phyloP scores from a whole-genome alignment of 1,140 invertebrate genomes.

The Zeugodacus cucurbitae region DNA sequence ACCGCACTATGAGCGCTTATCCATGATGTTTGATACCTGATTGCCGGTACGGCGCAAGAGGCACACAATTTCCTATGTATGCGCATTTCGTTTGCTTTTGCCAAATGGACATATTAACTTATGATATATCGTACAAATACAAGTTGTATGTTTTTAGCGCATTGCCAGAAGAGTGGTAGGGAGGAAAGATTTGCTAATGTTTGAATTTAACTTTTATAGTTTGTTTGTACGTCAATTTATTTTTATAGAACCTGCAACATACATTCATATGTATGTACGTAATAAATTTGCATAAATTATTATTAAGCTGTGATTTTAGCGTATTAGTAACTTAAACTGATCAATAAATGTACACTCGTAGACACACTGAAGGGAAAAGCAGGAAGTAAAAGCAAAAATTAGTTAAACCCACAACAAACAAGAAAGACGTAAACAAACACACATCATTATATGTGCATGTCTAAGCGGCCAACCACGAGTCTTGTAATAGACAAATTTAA shows the following conservation, averaged over 20 bases:
- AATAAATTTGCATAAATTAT: not conserved
- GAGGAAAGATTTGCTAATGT: not conserved
- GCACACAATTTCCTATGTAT: not conserved
- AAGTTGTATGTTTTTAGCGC: not conserved
- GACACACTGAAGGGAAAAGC: not conserved
- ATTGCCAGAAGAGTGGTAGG: not conserved
- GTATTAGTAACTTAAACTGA: not conserved
- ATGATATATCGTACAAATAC: not conserved
- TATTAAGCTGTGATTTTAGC: not conserved
- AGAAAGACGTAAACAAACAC: not conserved
- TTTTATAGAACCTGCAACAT: not conserved
- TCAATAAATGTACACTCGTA: not conserved
- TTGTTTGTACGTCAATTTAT: not conserved
- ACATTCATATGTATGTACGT: not conserved
- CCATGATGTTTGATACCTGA: not conserved
- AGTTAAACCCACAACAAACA: not conserved
- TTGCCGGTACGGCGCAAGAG: not conserved
- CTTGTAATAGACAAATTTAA: not conserved
- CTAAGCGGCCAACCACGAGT: not conserved
- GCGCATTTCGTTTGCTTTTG: not conserved
- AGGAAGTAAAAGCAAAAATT: not conserved
- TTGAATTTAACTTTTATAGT: not conserved
- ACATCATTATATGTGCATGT: not conserved
- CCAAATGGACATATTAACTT: not conserved
- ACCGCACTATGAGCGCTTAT: not conserved